phyloP scores from a whole-genome alignment of 2,113 vertebrate species.

The Himantopus leucocephalus region DNA sequence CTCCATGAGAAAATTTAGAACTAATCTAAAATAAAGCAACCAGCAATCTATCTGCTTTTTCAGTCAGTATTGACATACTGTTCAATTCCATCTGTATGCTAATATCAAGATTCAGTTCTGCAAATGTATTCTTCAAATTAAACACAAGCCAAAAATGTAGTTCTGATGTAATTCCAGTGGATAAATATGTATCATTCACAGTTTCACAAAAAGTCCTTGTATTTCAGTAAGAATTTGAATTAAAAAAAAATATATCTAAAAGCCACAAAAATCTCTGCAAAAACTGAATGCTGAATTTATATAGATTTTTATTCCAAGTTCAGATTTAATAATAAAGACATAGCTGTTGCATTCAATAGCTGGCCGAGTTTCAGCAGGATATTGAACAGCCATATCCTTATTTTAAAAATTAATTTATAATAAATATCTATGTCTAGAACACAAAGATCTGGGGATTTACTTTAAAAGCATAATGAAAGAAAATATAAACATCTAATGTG shows the following conservation, averaged over 20 bases:
- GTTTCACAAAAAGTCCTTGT: neutral
- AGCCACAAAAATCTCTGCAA: neutral
- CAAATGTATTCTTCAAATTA: constrained; percentile 63
- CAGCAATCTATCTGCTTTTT: constrained; percentile 65
- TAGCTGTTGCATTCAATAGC: neutral
- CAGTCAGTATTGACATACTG: constrained; percentile 72
- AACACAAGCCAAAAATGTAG: constrained; percentile 49
- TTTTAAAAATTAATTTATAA: neutral
- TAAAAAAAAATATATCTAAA: neutral
- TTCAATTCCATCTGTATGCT: constrained; percentile 74
- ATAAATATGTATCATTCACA: constrained; percentile 52
- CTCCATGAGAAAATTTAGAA: constrained; percentile 57
- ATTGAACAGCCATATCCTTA: neutral
- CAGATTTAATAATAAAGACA: neutral
- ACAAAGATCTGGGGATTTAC: neutral
- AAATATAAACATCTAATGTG: neutral
- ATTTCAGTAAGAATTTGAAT: constrained; percentile 29
- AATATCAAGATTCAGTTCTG: constrained; percentile 68
- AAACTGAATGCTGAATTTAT: neutral
- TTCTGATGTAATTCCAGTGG: constrained; percentile 36
- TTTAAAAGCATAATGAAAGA: neutral
- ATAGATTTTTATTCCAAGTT: constrained; percentile 8
- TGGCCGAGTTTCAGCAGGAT: neutral
- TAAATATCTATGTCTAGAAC: neutral
- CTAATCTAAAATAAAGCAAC: constrained; percentile 65